Evolutionary conservation across 2,888 invertebrate species (phyloP).

Genomic region (Crepidodera aurea): DNA sequence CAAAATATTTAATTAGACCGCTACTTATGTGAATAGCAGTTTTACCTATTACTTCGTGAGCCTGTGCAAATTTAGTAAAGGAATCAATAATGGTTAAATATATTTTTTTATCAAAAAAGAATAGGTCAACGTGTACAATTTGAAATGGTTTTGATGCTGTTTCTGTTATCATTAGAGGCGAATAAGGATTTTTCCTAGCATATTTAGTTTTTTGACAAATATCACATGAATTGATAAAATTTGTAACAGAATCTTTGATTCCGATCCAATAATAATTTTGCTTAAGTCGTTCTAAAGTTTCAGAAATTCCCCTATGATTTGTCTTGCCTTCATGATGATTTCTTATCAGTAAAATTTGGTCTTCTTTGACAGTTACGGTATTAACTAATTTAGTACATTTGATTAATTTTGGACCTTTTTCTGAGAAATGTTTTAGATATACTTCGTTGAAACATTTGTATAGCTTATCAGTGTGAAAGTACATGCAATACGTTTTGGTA

Average conservation of each 20-base stretch:
- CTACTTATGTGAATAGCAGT: too few relatives aligned
- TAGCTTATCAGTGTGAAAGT: slow-evolving; percentile 4
- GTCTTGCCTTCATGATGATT: slow-evolving; percentile 15
- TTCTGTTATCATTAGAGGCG: slow-evolving; percentile 19
- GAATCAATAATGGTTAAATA: slow-evolving; percentile 20
- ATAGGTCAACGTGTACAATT: slow-evolving; percentile 11
- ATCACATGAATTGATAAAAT: slow-evolving; percentile 20
- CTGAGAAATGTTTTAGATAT: background rate
- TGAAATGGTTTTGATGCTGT: slow-evolving; percentile 26
- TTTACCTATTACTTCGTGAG: background rate
- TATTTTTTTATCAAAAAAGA: slow-evolving; percentile 2
- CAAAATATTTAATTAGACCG: slow-evolving; percentile 29
- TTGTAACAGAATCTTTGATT: slow-evolving; percentile 17
- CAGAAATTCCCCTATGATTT: slow-evolving; percentile 21
- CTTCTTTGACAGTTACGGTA: slow-evolving; percentile 5
- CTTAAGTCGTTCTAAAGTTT: slow-evolving; percentile 13
- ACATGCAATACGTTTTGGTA: slow-evolving; percentile 8
- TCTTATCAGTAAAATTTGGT: slow-evolving; percentile 19
- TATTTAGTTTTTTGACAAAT: slow-evolving; percentile 20
- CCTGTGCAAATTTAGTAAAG: slow-evolving; percentile 25
- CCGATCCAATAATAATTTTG: slow-evolving; percentile 26
- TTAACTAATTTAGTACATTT: background rate
- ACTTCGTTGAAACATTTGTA: slow-evolving; percentile 2
- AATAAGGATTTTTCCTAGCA: slow-evolving; percentile 21
- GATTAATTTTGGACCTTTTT: background rate